Conservation (phyloP, 2,113 vertebrate species). For the Saiga tatarica region DNA sequence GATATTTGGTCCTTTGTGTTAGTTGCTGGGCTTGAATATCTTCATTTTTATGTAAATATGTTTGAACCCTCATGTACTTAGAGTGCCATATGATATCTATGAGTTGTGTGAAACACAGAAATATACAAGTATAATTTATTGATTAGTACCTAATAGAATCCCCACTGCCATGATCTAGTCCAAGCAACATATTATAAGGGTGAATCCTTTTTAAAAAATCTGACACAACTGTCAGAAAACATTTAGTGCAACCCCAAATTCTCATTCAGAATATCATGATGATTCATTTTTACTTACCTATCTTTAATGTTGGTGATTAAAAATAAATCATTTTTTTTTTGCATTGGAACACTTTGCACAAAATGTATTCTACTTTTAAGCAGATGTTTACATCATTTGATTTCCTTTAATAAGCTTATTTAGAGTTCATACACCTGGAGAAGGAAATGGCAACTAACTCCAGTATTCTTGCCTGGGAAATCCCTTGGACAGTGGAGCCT, state of each 20-base stretch:
- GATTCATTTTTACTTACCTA: conserved; percentile 52
- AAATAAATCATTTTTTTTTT: conserved; percentile 7
- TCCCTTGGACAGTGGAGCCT: background rate
- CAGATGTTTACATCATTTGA: background rate
- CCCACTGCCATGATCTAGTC: background rate
- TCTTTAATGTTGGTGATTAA: background rate
- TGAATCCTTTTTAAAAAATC: background rate
- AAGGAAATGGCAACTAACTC: background rate
- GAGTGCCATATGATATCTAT: background rate
- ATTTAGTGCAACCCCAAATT: background rate
- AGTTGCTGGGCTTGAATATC: background rate
- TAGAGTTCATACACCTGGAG: background rate
- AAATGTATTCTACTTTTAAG: conserved; percentile 1
- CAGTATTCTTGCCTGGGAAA: background rate
- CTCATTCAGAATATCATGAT: background rate
- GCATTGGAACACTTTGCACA: background rate
- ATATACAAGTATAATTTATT: background rate
- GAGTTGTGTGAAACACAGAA: background rate
- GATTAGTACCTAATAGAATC: background rate
- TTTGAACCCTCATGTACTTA: background rate
- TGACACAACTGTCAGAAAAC: background rate
- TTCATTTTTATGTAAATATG: background rate
- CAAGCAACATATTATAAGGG: background rate
- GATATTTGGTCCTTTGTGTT: background rate
- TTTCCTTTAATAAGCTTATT: conserved; percentile 10